Evolutionary conservation across 2,113 vertebrate species (phyloP).

Genomic region (Thomomys bottae): DNA sequence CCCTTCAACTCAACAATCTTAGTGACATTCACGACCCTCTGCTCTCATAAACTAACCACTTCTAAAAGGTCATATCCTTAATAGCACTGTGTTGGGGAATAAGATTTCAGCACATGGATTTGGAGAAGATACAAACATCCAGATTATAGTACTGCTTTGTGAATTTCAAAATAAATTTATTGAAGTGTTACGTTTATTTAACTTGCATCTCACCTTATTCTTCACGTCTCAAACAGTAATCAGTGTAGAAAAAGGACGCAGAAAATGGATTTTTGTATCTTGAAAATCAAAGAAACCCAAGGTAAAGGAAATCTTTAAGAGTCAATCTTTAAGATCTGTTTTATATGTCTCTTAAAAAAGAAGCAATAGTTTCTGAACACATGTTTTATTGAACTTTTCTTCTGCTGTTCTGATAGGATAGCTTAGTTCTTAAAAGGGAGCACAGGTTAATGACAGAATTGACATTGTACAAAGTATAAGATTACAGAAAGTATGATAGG

Average conservation of each 20-base stretch:
- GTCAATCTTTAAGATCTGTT: not conserved
- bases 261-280: not conserved
- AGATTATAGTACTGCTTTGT: not conserved
- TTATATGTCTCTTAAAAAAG: not conserved
- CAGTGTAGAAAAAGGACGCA: not conserved
- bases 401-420: not conserved
- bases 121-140: not conserved
- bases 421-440: not conserved
- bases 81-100: not conserved
- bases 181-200: not conserved
- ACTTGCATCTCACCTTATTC: not conserved
- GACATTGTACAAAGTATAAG: slow-evolving; percentile 13
- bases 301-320: not conserved
- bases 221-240: not conserved
- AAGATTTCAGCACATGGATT: not conserved
- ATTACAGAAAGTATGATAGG: slow-evolving; percentile 7
- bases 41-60: not conserved
- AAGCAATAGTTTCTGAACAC: slow-evolving; percentile 9
- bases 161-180: not conserved
- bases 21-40: not conserved
- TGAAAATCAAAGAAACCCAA: not conserved
- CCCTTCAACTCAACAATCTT: not conserved
- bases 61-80: not conserved
- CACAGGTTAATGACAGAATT: not conserved
- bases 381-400: not conserved